A percentile compares a stretch with the other conserved stretches of the same genome.
Evolutionary conservation across 2,888 invertebrate genomes (phyloP).

Genomic region (Lasioglossum malachurum): DNA sequence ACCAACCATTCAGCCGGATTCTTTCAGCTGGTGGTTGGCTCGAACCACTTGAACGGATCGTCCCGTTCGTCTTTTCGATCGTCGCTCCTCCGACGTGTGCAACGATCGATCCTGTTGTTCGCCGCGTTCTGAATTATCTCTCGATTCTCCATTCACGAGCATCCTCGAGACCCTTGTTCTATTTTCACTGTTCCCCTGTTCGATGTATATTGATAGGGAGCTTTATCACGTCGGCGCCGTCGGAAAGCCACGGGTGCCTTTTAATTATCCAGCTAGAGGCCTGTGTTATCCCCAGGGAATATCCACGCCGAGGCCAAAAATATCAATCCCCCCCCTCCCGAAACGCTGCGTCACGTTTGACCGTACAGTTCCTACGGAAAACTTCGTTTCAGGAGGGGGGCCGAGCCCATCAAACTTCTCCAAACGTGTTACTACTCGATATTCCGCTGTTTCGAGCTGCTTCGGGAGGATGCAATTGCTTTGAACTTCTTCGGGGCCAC

Average conservation of each 20-base stretch:
- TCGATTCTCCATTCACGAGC: slow-evolving; percentile 14
- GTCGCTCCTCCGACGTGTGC: neutral
- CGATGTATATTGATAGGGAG: slow-evolving; percentile 26
- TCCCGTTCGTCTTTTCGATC: neutral
- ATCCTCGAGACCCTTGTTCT: slow-evolving; percentile 34
- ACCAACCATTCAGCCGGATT: neutral
- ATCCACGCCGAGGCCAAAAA: neutral
- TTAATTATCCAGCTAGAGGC: slow-evolving; percentile 32
- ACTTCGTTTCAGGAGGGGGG: neutral
- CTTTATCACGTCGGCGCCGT: slow-evolving; percentile 25
- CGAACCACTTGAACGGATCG: neutral
- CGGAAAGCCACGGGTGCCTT: slow-evolving; percentile 9
- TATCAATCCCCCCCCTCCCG: neutral
- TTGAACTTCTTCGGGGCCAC: neutral
- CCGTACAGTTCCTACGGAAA: neutral
- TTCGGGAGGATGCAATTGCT: neutral
- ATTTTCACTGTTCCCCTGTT: slow-evolving; percentile 31
- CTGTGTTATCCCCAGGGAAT: neutral
- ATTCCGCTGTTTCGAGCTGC: neutral
- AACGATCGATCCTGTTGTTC: slow-evolving; percentile 16
- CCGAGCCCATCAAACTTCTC: neutral
- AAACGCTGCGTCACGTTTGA: neutral
- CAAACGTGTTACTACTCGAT: neutral
- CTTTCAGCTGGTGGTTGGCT: neutral
- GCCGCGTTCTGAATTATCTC: slow-evolving; percentile 1